phyloP scores from a whole-genome alignment of 2,113 vertebrate genomes.

The Morone saxatilis region DNA sequence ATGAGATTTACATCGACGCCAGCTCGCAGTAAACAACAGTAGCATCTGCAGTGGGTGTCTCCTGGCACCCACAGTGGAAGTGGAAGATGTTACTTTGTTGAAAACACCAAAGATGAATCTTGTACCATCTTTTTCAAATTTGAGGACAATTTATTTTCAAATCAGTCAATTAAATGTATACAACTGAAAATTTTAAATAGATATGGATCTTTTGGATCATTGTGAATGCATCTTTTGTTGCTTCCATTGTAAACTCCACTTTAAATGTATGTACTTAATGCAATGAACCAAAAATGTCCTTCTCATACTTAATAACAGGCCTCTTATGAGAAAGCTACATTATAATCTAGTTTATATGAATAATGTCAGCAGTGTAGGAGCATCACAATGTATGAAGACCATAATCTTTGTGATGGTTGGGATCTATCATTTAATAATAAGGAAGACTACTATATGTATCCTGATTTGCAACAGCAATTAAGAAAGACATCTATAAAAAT shows the following conservation, averaged over 20 bases:
- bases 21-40: neutral
- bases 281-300: neutral
- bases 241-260: neutral
- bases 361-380: conserved; percentile 21
- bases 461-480: conserved; percentile 27
- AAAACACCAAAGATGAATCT: no score
- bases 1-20: neutral
- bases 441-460: neutral
- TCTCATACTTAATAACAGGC: conserved; percentile 13
- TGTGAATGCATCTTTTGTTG: neutral
- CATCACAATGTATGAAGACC: conserved; percentile 2
- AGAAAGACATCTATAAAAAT: conserved; percentile 24
- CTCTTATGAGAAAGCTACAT: neutral
- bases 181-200: neutral
- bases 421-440: conserved; percentile 22
- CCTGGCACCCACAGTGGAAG: neutral
- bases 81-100: neutral
- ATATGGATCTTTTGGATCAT: neutral
- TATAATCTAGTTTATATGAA: conserved; percentile 36
- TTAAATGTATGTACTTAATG: neutral
- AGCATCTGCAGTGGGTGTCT: neutral
- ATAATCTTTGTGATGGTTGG: conserved; percentile 11
- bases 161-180: no score
- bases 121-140: no score
- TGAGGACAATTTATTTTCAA: no score